phyloP scores from a whole-genome alignment of 2,797 vertebrate genomes.

The Esox lucius region DNA sequence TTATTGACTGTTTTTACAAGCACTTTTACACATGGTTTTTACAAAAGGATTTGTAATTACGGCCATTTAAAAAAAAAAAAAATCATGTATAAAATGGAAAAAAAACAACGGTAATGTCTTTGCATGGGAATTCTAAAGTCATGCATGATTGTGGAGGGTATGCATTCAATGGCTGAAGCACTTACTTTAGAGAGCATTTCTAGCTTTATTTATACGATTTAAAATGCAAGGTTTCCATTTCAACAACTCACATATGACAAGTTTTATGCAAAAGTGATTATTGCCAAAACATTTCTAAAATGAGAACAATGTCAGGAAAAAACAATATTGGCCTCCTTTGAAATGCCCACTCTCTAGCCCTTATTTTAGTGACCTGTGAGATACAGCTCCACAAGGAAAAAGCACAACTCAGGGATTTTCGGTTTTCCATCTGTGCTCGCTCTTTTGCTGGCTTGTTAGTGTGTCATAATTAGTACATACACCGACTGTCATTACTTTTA shows the following conservation, averaged over 20 bases:
- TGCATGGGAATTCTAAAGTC: conserved; percentile 18
- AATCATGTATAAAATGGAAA: conserved; percentile 15
- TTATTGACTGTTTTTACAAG: conserved; percentile 58
- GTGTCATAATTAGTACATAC: not conserved
- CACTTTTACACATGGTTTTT: conserved; percentile 73
- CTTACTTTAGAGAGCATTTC: conserved; percentile 14
- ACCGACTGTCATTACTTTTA: not conserved
- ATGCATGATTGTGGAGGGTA: conserved; percentile 9
- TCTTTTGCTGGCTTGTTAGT: conserved; percentile 15
- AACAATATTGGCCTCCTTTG: not conserved
- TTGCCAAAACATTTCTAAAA: conserved; percentile 2
- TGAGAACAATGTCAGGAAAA: conserved; percentile 4
- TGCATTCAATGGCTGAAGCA: conserved; percentile 4
- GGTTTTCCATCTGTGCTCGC: conserved; percentile 33
- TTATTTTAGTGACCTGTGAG: conserved; percentile 19
- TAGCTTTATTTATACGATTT: conserved; percentile 18
- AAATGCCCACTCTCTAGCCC: conserved; percentile 25
- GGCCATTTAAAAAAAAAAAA: conserved; percentile 42
- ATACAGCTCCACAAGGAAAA: conserved; percentile 44
- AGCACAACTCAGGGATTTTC: conserved; percentile 68
- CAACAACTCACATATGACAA: conserved; percentile 34
- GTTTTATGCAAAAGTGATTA: conserved; percentile 47
- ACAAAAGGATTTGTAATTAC: conserved; percentile 57
- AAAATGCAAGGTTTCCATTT: conserved; percentile 6
- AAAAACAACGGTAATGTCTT: conserved; percentile 1